Evolutionary conservation across 2,797 vertebrate species (phyloP).

Genomic region (Gymnoscopelus braueri): DNA sequence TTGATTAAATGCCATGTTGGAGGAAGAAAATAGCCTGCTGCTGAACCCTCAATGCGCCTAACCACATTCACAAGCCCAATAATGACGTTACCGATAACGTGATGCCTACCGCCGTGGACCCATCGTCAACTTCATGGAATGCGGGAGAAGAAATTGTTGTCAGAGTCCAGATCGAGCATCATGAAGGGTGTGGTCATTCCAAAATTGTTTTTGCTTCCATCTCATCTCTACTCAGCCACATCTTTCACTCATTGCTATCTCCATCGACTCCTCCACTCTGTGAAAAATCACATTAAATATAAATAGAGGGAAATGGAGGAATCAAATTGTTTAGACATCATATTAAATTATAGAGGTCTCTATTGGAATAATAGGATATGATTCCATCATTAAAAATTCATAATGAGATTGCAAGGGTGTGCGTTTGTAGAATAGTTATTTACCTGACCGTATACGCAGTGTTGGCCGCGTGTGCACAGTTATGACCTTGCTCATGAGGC

Average conservation of each 20-base stretch:
- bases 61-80: too few species aligned
- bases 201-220: slow-evolving; percentile 30
- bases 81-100: too few species aligned
- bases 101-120: too few species aligned
- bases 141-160: too few species aligned
- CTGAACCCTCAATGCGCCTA: too few species aligned
- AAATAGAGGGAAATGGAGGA: slow-evolving; percentile 73
- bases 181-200: slow-evolving; percentile 32
- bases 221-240: slow-evolving; percentile 32
- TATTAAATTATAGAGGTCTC: slow-evolving; percentile 77
- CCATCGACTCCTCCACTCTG: slow-evolving; percentile 18
- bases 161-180: slow-evolving; percentile 21
- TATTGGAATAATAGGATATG: slow-evolving; percentile 75
- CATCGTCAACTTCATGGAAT: too few species aligned
- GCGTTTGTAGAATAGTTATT: slow-evolving; percentile 47
- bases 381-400: slow-evolving; percentile 78
- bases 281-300: slow-evolving; percentile 78
- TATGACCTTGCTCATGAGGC: too few species aligned
- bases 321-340: slow-evolving; percentile 80
- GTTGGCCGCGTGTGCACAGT: too few species aligned
- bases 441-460: too few species aligned
- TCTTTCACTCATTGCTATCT: background rate
- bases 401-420: slow-evolving; percentile 66
- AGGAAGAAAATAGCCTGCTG: too few species aligned
- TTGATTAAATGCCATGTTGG: too few species aligned